Evolutionary conservation across 2,113 vertebrate genomes (phyloP).

Genomic region (Elanoides forficatus): DNA sequence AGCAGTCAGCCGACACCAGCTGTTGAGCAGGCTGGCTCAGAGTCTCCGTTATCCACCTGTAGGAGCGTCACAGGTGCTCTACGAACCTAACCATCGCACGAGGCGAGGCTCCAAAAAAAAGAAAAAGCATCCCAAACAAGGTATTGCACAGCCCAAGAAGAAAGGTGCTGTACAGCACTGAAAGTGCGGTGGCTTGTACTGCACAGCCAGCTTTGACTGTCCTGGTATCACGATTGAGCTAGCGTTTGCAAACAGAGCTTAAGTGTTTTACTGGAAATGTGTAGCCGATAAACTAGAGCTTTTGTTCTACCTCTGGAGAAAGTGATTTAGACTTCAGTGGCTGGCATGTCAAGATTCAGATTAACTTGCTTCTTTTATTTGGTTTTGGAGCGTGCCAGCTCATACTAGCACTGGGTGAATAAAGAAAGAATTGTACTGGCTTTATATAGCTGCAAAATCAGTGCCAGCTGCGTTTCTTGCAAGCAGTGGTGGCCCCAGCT

Average conservation of each 20-base stretch:
- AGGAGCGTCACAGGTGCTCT: not conserved
- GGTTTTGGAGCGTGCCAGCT: not conserved
- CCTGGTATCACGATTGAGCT: no score
- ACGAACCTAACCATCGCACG: accelerated
- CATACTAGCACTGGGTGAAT: not conserved
- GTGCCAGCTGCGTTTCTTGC: not conserved
- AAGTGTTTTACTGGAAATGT: not conserved
- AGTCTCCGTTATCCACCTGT: not conserved
- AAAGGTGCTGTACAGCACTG: not conserved
- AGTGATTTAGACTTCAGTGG: not conserved
- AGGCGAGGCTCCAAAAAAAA: not conserved
- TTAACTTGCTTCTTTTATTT: not conserved
- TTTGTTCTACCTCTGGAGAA: not conserved
- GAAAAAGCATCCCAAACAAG: not conserved
- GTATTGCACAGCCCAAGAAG: not conserved
- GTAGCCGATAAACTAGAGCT: not conserved
- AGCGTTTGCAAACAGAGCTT: not conserved
- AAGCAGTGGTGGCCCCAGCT: not conserved
- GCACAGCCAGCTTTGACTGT: not conserved
- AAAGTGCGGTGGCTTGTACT: not conserved
- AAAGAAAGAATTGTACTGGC: not conserved
- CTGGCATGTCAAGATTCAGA: not conserved
- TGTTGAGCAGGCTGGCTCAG: not conserved
- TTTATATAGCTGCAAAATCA: not conserved
- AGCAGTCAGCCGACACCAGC: not conserved